Evolutionary conservation across 2,888 invertebrate species (phyloP).

Genomic region (Anthoptus insignis): DNA sequence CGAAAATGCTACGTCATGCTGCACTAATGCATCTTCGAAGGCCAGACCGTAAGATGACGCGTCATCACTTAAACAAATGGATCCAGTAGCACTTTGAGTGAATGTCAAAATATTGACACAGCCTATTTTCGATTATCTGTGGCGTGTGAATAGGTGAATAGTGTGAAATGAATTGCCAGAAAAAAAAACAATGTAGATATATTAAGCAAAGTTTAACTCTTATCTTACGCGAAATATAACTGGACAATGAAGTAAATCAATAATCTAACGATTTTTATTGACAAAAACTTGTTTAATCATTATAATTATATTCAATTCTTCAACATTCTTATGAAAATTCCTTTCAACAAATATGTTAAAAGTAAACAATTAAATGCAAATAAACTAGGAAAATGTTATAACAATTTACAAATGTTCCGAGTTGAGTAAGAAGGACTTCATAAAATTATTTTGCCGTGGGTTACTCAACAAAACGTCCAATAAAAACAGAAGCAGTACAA

Average conservation of each 20-base stretch:
- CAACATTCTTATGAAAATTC: constrained; percentile 7
- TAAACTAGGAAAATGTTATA: neutral
- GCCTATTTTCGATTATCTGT: constrained; percentile 10
- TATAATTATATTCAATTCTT: neutral
- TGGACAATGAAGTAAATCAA: no score
- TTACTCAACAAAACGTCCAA: constrained; percentile 35
- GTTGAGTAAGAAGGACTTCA: neutral
- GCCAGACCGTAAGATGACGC: constrained; percentile 35
- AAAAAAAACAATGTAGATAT: neutral
- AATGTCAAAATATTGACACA: constrained; percentile 53
- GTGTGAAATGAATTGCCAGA: neutral
- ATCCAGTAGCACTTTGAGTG: constrained; percentile 48
- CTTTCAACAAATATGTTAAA: constrained; percentile 1
- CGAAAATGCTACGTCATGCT: constrained; percentile 40
- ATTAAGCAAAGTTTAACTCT: no score
- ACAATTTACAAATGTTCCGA: neutral
- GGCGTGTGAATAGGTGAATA: constrained; percentile 2
- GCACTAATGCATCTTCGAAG: constrained; percentile 42
- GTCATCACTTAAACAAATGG: constrained; percentile 54
- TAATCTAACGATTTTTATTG: no score
- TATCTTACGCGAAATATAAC: no score
- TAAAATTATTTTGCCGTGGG: constrained; percentile 17
- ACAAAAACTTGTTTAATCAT: neutral
- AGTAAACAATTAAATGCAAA: constrained; percentile 2
- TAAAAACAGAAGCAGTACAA: constrained; percentile 40